Base-by-base conservation (phyloP, 2,797 vertebrate genomes). In the Lacerta viridis region DNA sequence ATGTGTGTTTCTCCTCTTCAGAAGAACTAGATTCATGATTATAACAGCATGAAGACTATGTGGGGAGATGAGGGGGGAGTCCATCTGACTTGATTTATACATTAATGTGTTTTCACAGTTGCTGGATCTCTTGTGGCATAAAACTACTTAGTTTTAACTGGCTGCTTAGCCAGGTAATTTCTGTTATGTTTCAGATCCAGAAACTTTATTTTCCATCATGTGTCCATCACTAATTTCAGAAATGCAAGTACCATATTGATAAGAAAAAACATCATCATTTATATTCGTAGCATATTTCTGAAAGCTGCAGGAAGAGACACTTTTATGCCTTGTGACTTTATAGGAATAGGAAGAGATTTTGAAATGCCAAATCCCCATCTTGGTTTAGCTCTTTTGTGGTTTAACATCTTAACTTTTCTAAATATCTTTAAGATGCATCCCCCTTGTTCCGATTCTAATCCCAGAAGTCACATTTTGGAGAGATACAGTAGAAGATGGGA, bases 321-420 rank as follows among this genome's bases (percentile, higher is more conserved):
- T 72, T 87, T 75, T 93, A 86, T 66, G 75, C 55, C 7, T 33
- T 88, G 29, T 87, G 5, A 50, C 33, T 85, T 85, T 92, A n/a
- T 90, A 74, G 55, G 23, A 93, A 80, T 10, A 90, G 83, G 87
- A 94, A 89, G 66, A 89, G 46, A 87, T 15, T 80, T 90, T 87
- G 90, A 92, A 94, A 93, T 91, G 64, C 39, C 64, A 83, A 11
- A 66, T 66, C 72, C 78, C 69, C 43, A 20, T 86, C 79, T 92
- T 86, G 8, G 89, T 91, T 89, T 93, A 75, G 15, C 90, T 93
- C 75, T 88, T 92, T 90, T 88, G 72, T 92, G 91, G 87, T 83
- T 88, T 93, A 36, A 74, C 13, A 55, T 85, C 43, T 90, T 92
- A 83, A 86, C 23, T 25, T 92, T 90, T 80, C n/a, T 25, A 41